Evolutionary conservation across 2,113 vertebrate genomes (phyloP), one percentile per base, ranked within the genome.

Genomic region (Pipa parva): DNA sequence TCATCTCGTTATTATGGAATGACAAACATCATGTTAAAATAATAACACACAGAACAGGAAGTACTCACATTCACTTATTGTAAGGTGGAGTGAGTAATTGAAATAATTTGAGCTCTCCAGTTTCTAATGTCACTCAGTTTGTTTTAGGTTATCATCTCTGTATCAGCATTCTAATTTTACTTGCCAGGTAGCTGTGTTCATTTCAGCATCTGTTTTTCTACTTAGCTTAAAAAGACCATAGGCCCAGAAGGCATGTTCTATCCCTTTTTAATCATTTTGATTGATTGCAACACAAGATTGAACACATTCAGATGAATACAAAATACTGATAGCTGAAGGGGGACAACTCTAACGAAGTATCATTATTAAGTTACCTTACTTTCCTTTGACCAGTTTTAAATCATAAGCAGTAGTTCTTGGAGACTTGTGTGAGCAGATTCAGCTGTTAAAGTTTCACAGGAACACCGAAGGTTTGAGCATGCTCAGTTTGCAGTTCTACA

Each of bases 1-100:
- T 89, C 85, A 85, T 86, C 80, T 84, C 78, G 73, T 85, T 88
- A 88, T 87, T 90, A 84, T 82, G 81, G 82, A 89, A 81, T 86
- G 86, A 86, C 85, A 89, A 80, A 83, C 78, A 85, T 76, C 81
- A 82, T 84, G 83, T 89, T 90, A 86, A 84, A 81, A 81, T 84
- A 83, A 81, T 84, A 84, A 82, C 73, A 74, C 45, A 76, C 73
- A 72, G 76, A 80, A 80, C 72, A 78, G 80, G 73, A 81, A 83
- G 71, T 77, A 75, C 70, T 82, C 76, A 76, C 65, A 69, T 83
- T 84, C 71, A 85, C 85, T 87, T 87, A 82, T 79, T 73, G 81
- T 83, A 82, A 78, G 73, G 72, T 84, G 84, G 79, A 76, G 65
- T 75, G 72, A 79, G 62, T 85, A 78, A 84, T 80, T 87, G 76